Conservation (phyloP, 2,113 vertebrate genomes). For the Python bivittatus region DNA sequence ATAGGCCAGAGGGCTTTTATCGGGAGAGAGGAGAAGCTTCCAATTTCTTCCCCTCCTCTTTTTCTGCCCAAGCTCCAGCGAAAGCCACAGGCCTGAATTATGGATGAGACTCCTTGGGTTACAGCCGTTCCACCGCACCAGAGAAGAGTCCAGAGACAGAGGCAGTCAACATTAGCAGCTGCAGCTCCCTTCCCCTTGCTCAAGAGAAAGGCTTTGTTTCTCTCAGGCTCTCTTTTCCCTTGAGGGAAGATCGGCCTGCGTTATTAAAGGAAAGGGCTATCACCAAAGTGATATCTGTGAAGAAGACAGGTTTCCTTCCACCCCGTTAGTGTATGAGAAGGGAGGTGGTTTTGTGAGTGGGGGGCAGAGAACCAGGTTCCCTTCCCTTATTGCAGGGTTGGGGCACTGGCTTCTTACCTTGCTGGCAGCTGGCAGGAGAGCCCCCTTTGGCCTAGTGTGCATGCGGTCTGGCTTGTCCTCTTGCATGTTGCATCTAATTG, state of each 20-base stretch:
- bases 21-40: slow-evolving; percentile 34
- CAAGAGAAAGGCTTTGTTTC: background rate
- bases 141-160: slow-evolving; percentile 78
- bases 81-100: slow-evolving; percentile 73
- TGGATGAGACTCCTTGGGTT: slow-evolving; percentile 81
- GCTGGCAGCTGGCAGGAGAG: background rate
- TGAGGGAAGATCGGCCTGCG: background rate
- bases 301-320: background rate
- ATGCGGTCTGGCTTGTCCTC: background rate
- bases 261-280: slow-evolving; percentile 20
- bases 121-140: slow-evolving; percentile 75
- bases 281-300: background rate
- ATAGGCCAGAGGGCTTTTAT: background rate
- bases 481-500: background rate
- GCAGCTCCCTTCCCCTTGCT: slow-evolving; percentile 66
- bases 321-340: background rate
- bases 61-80: slow-evolving; percentile 65
- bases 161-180: slow-evolving; percentile 80
- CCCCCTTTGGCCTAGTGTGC: background rate
- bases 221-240: background rate
- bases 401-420: background rate
- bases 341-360: background rate
- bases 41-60: slow-evolving; percentile 61
- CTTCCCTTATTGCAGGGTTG: background rate
- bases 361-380: background rate